A percentile compares a stretch with the other conserved stretches of the same genome.
Conservation (phyloP, 2,113 vertebrate species). For the Sphyrna mokarran region DNA sequence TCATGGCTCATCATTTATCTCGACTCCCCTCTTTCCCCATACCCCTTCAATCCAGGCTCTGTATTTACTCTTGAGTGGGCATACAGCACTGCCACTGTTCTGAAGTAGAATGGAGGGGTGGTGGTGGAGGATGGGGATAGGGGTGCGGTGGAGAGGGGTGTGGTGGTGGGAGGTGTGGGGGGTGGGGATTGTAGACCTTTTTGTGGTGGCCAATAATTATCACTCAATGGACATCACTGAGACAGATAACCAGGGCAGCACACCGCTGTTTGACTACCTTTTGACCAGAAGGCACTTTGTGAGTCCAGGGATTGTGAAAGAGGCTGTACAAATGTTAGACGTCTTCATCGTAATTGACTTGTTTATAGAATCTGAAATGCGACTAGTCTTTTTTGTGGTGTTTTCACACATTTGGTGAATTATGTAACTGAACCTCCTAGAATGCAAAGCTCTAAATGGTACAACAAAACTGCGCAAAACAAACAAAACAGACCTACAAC, state of each 20-base stretch:
- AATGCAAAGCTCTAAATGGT: background rate
- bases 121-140: too few species aligned
- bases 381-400: background rate
- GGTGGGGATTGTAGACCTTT: too few species aligned
- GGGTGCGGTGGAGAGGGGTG: too few species aligned
- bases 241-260: background rate
- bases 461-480: background rate
- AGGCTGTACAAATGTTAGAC: background rate
- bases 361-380: background rate
- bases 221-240: background rate
- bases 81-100: background rate
- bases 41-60: too few species aligned
- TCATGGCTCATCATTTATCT: too few species aligned
- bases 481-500: background rate
- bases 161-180: too few species aligned
- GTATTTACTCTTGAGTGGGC: background rate
- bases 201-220: background rate
- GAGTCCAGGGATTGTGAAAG: background rate
- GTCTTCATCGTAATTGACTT: background rate
- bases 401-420: background rate
- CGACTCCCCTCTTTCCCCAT: too few species aligned
- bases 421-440: background rate
- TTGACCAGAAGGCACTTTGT: background rate
- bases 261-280: background rate
- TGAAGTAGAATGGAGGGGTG: background rate